phyloP scores from a whole-genome alignment of 2,888 invertebrate species.

The Euclidia mi region DNA sequence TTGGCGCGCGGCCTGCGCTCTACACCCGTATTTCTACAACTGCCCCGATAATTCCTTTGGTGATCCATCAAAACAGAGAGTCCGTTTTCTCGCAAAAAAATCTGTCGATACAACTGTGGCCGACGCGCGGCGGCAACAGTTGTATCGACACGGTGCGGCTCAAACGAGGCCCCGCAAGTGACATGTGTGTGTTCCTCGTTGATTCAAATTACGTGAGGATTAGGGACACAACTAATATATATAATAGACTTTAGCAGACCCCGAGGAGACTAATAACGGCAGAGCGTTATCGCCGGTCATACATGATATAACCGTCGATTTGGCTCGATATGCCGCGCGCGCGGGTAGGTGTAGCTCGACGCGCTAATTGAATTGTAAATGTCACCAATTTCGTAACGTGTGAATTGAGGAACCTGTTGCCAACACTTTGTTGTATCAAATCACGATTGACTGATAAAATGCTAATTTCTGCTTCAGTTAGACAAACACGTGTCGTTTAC shows the following conservation, averaged over 20 bases:
- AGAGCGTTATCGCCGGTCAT: constrained; percentile 12
- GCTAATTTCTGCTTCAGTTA: constrained; percentile 34
- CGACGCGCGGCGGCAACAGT: neutral
- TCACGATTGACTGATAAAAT: constrained; percentile 30
- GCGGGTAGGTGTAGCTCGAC: neutral
- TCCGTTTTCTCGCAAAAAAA: constrained; percentile 7
- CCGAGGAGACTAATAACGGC: constrained; percentile 7
- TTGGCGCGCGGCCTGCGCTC: constrained; percentile 19
- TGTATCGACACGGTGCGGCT: constrained; percentile 1
- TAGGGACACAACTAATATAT: constrained; percentile 21
- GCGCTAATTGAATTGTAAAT: constrained; percentile 57
- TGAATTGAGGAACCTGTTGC: constrained; percentile 17
- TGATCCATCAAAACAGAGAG: constrained; percentile 28
- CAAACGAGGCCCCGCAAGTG: constrained; percentile 10
- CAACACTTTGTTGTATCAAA: constrained; percentile 29
- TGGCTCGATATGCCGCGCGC: no score
- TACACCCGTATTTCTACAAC: constrained; percentile 35
- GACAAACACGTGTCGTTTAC: constrained; percentile 32
- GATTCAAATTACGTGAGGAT: constrained; percentile 16
- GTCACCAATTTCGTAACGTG: constrained; percentile 39
- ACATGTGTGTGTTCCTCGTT: constrained; percentile 1
- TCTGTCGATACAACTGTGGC: neutral
- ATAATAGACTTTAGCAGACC: constrained; percentile 18
- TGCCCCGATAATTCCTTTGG: constrained; percentile 38
- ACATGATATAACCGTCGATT: constrained; percentile 22